Evolutionary conservation across 1,140 invertebrate species (phyloP).

Genomic region (Brachionus rotundiformis): DNA sequence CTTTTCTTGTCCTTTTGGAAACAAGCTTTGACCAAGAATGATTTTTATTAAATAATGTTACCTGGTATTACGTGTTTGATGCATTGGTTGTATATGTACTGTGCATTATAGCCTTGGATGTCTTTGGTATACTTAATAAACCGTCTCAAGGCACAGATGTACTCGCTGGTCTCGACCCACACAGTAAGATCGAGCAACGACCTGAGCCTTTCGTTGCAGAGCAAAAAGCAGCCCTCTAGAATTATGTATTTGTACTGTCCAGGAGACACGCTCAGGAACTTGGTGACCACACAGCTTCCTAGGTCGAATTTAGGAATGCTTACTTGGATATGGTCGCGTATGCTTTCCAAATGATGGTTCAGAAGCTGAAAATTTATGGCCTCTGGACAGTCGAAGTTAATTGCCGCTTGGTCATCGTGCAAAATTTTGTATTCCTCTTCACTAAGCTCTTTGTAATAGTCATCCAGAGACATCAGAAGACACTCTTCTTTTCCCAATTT

Average conservation of each 20-base stretch:
- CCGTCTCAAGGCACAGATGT: slow-evolving; percentile 24
- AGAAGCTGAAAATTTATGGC: slow-evolving; percentile 16
- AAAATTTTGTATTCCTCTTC: slow-evolving; percentile 45
- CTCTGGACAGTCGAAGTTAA: slow-evolving; percentile 46
- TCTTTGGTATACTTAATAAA: slow-evolving; percentile 44
- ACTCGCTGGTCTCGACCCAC: slow-evolving; percentile 40
- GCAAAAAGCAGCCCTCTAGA: slow-evolving; percentile 38
- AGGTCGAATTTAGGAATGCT: slow-evolving; percentile 12
- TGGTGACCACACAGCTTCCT: slow-evolving; percentile 1
- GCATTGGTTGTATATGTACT: slow-evolving; percentile 41
- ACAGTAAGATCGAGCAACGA: not conserved
- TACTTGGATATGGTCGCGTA: not conserved
- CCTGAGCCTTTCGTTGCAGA: not conserved
- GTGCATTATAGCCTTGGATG: not conserved
- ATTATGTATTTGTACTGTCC: not conserved
- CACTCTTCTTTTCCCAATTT: slow-evolving; percentile 4
- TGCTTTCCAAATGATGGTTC: not conserved
- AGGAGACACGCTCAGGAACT: not conserved
- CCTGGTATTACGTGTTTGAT: slow-evolving; percentile 46
- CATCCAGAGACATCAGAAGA: slow-evolving; percentile 36
- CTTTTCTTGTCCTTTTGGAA: slow-evolving; percentile 28
- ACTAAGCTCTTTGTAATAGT: slow-evolving; percentile 46
- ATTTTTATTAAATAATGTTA: not conserved
- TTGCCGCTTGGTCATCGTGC: slow-evolving; percentile 25
- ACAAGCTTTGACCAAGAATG: not conserved